These are phyloP conservation scores for Chaenodraco wilsoni DNA, from an alignment of 2,797 vertebrate species.

Conservation along the genomic window DNA sequence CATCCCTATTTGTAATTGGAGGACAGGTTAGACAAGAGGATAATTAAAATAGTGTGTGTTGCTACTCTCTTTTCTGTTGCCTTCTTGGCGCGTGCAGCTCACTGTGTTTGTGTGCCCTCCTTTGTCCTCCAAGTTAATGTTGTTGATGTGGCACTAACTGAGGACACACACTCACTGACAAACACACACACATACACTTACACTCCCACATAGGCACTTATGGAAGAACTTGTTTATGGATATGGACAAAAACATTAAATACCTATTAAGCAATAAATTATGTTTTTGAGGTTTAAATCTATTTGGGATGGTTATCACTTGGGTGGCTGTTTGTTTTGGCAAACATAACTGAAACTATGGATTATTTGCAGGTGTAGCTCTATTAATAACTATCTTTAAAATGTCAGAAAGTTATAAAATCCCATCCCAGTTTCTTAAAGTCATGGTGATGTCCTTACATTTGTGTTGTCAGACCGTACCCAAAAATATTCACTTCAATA, in stretches of 20 bases:
- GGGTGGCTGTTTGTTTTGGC: neutral
- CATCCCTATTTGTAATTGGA: constrained; percentile 79
- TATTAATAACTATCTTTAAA: no score
- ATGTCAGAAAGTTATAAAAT: no score
- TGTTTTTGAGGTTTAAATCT: constrained; percentile 4
- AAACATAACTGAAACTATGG: neutral
- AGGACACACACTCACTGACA: constrained; percentile 70
- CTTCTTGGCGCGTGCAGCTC: constrained; percentile 58
- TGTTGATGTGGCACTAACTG: constrained; percentile 76
- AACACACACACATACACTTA: constrained; percentile 42
- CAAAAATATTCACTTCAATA: no score
- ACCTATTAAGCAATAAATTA: constrained; percentile 22
- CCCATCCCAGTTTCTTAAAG: no score
- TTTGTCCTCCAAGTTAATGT: constrained; percentile 81
- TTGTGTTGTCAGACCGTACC: no score
- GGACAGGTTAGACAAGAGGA: constrained; percentile 80
- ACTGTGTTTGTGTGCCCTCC: constrained; percentile 68
- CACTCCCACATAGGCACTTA: constrained; percentile 40
- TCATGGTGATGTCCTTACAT: no score
- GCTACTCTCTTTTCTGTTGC: constrained; percentile 72
- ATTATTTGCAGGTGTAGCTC: no score
- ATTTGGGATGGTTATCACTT: neutral
- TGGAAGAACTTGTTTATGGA: constrained; percentile 41
- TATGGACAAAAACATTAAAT: constrained; percentile 22
- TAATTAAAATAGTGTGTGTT: constrained; percentile 80